Evolutionary conservation across 2,888 invertebrate species (phyloP), one percentile per base, ranked within the genome.

Genomic region (Pseudoips prasinana): DNA sequence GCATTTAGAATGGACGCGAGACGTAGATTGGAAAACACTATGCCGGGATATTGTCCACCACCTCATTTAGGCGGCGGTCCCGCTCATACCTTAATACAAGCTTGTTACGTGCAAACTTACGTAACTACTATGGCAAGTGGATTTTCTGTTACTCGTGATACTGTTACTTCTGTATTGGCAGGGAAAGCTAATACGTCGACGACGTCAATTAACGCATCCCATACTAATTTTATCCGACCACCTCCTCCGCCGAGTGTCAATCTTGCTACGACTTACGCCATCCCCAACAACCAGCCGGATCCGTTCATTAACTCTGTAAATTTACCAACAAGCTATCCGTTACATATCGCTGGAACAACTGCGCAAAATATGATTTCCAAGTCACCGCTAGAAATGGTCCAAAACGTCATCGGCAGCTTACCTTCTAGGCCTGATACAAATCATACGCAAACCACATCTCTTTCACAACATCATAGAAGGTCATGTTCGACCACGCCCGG

Each of bases 131-230:
- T 90, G 76, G 94, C 94, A 0, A 93, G 94, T 63, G 92, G 94
- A 5, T 92, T 94, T 65, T 94, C 94, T 0, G 92, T 92, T 1
- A 94, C 94, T 19, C 91, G 95, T 50, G 95, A 95, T 65, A 95
- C 95, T 0, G 94, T 95, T 9, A 96, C 95, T 0, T 94, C 93
- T 0, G 95, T 95, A 1, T 73, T 94, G 41, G 94, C 94, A 1
- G 94, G 94, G 1, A 90, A 92, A 68, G 91, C 94, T 0, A 93
- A 93, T 54, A 95, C 94, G 0, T 92, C 93, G 0, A 94, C 95
- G 0, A 94, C 95, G 0, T 93, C 94, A 0, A 91, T 94, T 11
- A 94, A 93, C 53, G 91, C 92, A 14, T 90, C 92, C 3, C 85
- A 83, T 43, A 90, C 59, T 33, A 90, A 68, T 61, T 87, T 76